Evolutionary conservation across 2,797 vertebrate species (phyloP).

Genomic region (Mareca penelope): DNA sequence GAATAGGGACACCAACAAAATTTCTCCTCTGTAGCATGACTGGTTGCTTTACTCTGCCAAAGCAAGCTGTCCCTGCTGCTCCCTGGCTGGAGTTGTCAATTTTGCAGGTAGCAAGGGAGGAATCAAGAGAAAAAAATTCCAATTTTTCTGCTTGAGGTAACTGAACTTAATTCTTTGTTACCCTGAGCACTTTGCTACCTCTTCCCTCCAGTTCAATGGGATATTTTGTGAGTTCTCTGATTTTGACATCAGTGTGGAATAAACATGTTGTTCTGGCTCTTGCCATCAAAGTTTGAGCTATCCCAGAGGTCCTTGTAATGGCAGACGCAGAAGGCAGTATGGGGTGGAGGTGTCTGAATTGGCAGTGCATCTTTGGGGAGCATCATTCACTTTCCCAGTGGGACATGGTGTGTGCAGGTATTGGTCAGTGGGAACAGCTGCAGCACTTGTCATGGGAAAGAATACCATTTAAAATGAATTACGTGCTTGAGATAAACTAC

Average conservation of each 20-base stretch:
- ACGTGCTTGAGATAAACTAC: background rate
- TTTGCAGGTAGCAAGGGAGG: background rate
- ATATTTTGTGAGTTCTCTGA: background rate
- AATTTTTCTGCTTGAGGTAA: background rate
- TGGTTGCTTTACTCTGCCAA: background rate
- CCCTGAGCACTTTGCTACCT: background rate
- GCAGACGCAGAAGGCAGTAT: background rate
- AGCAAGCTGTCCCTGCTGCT: background rate
- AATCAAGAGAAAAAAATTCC: background rate
- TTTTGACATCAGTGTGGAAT: background rate
- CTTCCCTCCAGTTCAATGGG: background rate
- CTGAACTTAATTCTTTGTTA: background rate
- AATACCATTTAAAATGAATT: conserved; percentile 4
- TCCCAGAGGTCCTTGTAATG: background rate
- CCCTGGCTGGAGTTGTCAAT: background rate
- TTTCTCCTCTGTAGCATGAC: background rate
- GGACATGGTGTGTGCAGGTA: background rate
- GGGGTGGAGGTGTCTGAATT: background rate
- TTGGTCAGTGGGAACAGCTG: background rate
- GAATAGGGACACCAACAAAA: background rate
- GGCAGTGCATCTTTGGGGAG: background rate
- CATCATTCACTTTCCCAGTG: background rate
- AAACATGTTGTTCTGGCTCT: background rate
- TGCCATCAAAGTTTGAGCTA: background rate
- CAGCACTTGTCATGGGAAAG: background rate